Percentiles rank a stretch among this genome's conserved stretches.
Conservation (phyloP, 2,113 vertebrate genomes). For the Sinocyclocheilus rhinocerous region DNA sequence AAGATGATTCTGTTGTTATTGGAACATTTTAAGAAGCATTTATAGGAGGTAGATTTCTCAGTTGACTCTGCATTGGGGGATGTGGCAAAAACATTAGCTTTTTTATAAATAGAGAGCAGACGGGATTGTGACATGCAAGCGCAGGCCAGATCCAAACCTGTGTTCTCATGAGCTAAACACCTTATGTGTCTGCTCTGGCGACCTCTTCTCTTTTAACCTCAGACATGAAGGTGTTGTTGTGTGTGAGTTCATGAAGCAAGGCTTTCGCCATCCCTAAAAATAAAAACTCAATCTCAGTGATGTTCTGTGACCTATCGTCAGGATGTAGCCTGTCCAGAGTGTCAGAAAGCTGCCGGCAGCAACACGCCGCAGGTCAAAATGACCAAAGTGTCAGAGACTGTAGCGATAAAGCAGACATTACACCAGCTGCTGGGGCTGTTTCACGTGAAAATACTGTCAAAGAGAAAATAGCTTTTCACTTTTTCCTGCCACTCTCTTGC, state of each 20-base stretch:
- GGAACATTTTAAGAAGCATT: neutral
- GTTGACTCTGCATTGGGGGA: neutral
- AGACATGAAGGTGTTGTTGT: slow-evolving; percentile 11
- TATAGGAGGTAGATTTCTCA: neutral
- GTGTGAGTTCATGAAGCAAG: neutral
- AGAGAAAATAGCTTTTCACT: neutral
- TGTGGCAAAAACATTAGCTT: neutral
- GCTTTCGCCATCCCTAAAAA: slow-evolving; percentile 2
- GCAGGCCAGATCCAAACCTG: neutral
- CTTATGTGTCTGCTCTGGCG: neutral
- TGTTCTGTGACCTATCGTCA: neutral
- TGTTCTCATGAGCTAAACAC: neutral
- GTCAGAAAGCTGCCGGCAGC: slow-evolving; percentile 15
- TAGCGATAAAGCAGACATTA: slow-evolving; percentile 8
- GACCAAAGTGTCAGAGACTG: neutral
- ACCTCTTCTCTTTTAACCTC: neutral
- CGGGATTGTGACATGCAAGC: neutral
- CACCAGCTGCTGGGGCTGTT: slow-evolving; percentile 9
- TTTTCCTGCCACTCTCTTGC: neutral
- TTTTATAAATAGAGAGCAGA: neutral
- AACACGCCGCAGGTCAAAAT: neutral
- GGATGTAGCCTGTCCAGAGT: slow-evolving; percentile 10
- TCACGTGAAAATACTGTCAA: slow-evolving; percentile 18
- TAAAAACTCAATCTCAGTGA: neutral
- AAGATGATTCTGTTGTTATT: neutral